phyloP scores from a whole-genome alignment of 2,113 vertebrate genomes.

The Cyphomyrus plagiostoma region DNA sequence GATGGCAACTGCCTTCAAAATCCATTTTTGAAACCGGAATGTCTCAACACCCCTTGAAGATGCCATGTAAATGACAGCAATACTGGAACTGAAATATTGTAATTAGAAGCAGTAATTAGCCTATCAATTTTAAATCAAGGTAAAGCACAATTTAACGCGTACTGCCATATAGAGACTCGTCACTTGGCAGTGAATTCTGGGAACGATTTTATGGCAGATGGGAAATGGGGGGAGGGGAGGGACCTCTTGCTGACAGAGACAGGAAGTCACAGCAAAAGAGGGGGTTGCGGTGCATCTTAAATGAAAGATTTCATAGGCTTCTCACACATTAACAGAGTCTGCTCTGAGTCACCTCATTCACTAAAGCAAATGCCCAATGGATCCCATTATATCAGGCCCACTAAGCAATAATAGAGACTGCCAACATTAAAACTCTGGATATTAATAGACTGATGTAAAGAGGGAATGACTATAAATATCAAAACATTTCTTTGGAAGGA shows the following conservation, averaged over 20 bases:
- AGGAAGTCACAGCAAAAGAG: neutral
- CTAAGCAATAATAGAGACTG: neutral
- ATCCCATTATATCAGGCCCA: neutral
- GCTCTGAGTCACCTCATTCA: neutral
- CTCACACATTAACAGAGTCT: neutral
- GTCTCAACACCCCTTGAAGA: neutral
- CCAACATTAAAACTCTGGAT: neutral
- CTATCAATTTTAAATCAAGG: neutral
- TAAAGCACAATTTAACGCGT: neutral
- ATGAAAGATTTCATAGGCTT: neutral
- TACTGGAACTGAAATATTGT: neutral
- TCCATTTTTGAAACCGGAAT: neutral
- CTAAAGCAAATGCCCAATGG: neutral
- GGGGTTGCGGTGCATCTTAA: neutral
- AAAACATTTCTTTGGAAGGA: neutral
- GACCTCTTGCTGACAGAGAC: neutral
- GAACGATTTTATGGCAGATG: neutral
- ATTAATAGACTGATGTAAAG: neutral
- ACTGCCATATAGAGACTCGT: neutral
- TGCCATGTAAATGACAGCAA: neutral
- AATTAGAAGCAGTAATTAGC: neutral
- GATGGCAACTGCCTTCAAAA: neutral
- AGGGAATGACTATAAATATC: neutral
- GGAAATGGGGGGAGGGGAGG: neutral
- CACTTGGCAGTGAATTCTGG: neutral